A percentile compares a stretch with the other conserved stretches of the same genome.
Evolutionary conservation across 2,797 vertebrate genomes (phyloP).

Genomic region (Bovichtus variegatus): DNA sequence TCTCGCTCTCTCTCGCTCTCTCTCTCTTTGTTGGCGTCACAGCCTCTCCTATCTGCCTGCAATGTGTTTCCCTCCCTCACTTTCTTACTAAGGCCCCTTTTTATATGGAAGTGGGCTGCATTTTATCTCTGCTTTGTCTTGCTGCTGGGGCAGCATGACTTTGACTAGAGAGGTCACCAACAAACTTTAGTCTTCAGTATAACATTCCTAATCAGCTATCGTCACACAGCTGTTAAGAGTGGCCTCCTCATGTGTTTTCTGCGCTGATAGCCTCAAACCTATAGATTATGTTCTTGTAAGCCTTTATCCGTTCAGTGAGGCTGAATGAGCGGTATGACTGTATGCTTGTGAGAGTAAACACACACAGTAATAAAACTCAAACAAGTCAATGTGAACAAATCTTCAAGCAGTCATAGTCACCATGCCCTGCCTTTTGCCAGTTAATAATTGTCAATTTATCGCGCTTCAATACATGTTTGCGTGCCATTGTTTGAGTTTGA

Average conservation of each 20-base stretch:
- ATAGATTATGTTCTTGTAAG: slow-evolving; percentile 13
- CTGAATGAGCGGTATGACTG: slow-evolving; percentile 13
- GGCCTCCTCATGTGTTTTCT: slow-evolving; percentile 15
- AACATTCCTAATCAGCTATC: background rate
- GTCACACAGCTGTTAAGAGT: background rate
- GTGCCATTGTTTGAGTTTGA: slow-evolving; percentile 26
- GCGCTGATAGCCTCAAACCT: slow-evolving; percentile 9
- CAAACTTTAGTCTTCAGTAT: slow-evolving; percentile 7
- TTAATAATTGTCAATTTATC: slow-evolving; percentile 11
- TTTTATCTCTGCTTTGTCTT: slow-evolving; percentile 70
- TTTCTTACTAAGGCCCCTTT: slow-evolving; percentile 26
- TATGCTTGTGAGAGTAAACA: slow-evolving; percentile 1
- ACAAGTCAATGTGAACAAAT: background rate
- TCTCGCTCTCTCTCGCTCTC: too few species aligned
- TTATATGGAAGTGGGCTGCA: slow-evolving; percentile 16
- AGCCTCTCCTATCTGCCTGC: slow-evolving; percentile 58
- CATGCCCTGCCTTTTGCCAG: background rate
- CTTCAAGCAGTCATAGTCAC: background rate
- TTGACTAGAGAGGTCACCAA: slow-evolving; percentile 46
- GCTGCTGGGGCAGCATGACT: slow-evolving; percentile 60
- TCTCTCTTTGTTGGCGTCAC: slow-evolving; percentile 59
- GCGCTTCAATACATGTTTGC: slow-evolving; percentile 6
- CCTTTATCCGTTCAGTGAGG: slow-evolving; percentile 35
- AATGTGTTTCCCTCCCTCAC: slow-evolving; percentile 50
- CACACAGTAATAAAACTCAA: background rate